Conservation (phyloP, 2,113 vertebrate species). For the Heterotilapia buettikoferi region DNA sequence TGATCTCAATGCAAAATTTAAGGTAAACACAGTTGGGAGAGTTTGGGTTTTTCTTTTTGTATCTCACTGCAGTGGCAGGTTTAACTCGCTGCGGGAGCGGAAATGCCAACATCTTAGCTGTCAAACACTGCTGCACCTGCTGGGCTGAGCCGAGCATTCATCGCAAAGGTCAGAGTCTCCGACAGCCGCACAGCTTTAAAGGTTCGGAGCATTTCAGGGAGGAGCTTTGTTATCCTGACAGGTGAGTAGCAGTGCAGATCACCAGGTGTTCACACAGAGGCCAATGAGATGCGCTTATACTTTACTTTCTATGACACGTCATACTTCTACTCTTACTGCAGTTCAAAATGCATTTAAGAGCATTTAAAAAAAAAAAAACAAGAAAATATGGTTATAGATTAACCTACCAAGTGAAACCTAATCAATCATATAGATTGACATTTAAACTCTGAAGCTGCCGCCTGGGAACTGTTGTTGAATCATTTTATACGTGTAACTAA, state of each 20-base stretch:
- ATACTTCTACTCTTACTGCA: neutral
- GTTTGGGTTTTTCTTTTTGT: neutral
- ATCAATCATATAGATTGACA: neutral
- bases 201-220: conserved; percentile 5
- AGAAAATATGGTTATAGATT: neutral
- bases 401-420: neutral
- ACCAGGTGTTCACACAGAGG: neutral
- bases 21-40: neutral
- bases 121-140: neutral
- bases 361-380: neutral
- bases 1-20: neutral
- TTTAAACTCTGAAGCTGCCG: neutral
- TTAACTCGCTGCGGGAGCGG: neutral
- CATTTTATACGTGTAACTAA: neutral
- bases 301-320: neutral
- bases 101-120: conserved; percentile 15
- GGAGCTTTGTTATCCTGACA: neutral
- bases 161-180: conserved; percentile 42
- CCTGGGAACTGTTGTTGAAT: neutral
- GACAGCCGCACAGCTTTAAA: conserved; percentile 14
- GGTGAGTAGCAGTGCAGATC: neutral
- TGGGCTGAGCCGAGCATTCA: neutral
- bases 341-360: neutral
- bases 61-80: neutral
- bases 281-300: neutral